These are phyloP conservation scores for Andrena camellia DNA, from an alignment of 2,888 invertebrate species.

Conservation along the genomic window DNA sequence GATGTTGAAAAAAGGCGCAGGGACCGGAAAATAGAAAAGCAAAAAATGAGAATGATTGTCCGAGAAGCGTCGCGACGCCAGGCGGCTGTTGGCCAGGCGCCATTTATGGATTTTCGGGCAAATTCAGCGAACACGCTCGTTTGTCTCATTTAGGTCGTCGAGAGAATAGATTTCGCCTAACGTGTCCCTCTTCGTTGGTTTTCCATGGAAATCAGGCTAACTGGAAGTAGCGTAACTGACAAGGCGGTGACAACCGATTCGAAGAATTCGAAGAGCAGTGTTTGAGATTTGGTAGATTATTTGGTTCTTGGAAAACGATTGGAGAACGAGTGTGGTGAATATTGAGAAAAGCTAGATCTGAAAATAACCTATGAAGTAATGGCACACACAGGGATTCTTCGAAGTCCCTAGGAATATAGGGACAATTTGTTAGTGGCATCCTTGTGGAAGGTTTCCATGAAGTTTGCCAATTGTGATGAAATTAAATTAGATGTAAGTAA, in stretches of 20 bases:
- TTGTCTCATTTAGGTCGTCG: conserved; percentile 6
- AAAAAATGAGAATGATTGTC: neutral
- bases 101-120: conserved; percentile 34
- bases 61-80: conserved; percentile 17
- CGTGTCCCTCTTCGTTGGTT: neutral
- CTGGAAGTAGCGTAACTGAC: neutral
- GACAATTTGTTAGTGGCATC: neutral
- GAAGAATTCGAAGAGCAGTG: neutral
- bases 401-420: neutral
- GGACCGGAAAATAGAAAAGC: neutral
- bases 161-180: conserved; percentile 27
- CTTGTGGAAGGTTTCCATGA: too few species aligned
- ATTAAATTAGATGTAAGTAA: too few species aligned
- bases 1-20: neutral
- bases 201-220: neutral
- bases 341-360: neutral
- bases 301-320: neutral
- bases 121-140: conserved; percentile 19
- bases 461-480: too few species aligned
- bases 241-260: neutral
- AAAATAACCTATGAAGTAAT: neutral
- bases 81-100: conserved; percentile 34
- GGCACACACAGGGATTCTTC: neutral
- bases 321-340: neutral
- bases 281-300: neutral